Base-by-base conservation (phyloP, 2,888 invertebrate genomes). In the Desoria tigrina region DNA sequence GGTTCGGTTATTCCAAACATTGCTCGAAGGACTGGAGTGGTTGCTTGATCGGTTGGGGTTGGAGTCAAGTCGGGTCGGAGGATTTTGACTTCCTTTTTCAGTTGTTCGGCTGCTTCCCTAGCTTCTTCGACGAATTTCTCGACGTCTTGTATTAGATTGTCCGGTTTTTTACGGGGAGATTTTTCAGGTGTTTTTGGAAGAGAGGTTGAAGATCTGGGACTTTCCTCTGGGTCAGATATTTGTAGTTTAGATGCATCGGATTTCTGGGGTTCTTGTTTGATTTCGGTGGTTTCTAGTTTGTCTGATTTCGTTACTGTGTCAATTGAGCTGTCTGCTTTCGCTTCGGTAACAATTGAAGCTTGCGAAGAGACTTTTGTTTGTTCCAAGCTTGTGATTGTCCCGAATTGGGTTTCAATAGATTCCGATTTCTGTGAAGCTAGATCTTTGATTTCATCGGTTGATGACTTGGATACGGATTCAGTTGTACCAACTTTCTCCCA, bases 81-180 rank as follows among this genome's bases (percentile, higher is more conserved):
- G 66, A 74, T 74, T 68, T 75, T 75, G 0, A 76, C 75, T 66
- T 75, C 75, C 24, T 68, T 59, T 53, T 76, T 74, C 26, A 74
- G 63, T 63, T 75, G 73, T 11, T 72, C 66, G 1, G 81, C 79
- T 39, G 83, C 83, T 78, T 83, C 83, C 71, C 84, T 83, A 61
- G 83, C 83, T 76, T 82, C 84, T 78, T 84, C 84, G 27, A 83
- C 75, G 77, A 82, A 82, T 71, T 83, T 83, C 77, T 84, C 82
- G 11, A 82, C 82, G 26, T 77, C 75, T 42, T 71, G 73, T 37
- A 76, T 73, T 4, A 74, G 60, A 24, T 75, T 74, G 49, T 74
- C 74, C 9, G 83, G 83, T 77, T 84, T 83, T 23, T 82, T 83
- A 80, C 72, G 24, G 42, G 74, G 74, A 4, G 63, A 24, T 55